phyloP scores from a whole-genome alignment of 2,797 vertebrate species.

The Paguma larvata region DNA sequence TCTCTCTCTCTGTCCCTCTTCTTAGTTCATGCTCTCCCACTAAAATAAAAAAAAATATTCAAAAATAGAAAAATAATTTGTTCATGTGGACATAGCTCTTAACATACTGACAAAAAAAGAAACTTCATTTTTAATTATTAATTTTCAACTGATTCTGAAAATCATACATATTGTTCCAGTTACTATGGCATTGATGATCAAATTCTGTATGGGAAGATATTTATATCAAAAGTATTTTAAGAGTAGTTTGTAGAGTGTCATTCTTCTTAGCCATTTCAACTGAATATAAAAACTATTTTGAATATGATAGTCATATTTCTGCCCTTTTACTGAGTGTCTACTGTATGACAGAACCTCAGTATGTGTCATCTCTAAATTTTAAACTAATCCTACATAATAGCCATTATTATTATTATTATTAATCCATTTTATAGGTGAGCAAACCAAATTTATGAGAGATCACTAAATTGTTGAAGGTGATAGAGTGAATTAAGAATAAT shows the following conservation, averaged over 20 bases:
- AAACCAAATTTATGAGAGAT: not conserved
- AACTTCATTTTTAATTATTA: conserved; percentile 48
- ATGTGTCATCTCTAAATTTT: not conserved
- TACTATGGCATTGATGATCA: not conserved
- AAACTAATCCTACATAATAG: not conserved
- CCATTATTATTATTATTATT: not conserved
- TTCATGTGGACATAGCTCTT: not conserved
- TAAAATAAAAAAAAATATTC: not conserved
- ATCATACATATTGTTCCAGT: not conserved
- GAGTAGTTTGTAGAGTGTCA: not conserved
- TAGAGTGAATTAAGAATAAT: not conserved
- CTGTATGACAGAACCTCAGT: not conserved
- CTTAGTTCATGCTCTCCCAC: no score
- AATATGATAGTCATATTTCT: not conserved
- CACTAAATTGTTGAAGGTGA: not conserved
- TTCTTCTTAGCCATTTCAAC: not conserved
- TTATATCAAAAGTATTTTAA: not conserved
- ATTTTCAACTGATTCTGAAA: conserved; percentile 32
- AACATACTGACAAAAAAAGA: not conserved
- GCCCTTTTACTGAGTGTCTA: not conserved
- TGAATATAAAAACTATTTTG: conserved; percentile 25
- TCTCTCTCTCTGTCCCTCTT: no score
- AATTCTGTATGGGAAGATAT: not conserved
- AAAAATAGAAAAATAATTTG: not conserved
- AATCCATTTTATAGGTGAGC: not conserved